phyloP scores from a whole-genome alignment of 2,113 vertebrate species.

The Catharus bicknelli region DNA sequence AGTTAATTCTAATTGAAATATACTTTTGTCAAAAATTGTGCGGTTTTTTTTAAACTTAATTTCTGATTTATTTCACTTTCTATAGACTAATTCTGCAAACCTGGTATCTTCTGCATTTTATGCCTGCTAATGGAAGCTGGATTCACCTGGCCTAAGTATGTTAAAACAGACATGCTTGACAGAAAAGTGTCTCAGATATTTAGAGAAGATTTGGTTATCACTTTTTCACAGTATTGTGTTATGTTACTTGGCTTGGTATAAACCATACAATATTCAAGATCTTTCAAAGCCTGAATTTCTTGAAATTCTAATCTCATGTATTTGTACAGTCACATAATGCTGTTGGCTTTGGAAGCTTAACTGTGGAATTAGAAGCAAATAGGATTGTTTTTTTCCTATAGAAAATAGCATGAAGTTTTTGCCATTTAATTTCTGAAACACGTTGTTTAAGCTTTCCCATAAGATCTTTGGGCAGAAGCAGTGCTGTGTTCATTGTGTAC shows the following conservation, averaged over 20 bases:
- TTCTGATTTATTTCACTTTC: conserved; percentile 64
- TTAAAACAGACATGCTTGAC: background rate
- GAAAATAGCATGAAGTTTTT: conserved; percentile 26
- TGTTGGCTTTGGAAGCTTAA: conserved; percentile 8
- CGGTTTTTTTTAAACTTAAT: conserved; percentile 62
- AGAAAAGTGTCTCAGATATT: conserved; percentile 5
- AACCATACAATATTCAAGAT: background rate
- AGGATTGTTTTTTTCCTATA: background rate
- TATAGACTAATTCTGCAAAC: conserved; percentile 46
- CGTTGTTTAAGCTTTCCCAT: background rate
- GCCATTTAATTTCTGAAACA: conserved; percentile 2
- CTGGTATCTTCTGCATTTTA: conserved; percentile 11
- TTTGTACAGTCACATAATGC: background rate
- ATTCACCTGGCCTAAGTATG: conserved; percentile 6
- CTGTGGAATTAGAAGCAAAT: conserved; percentile 31
- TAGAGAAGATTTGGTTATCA: background rate
- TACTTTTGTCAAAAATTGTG: conserved; percentile 64
- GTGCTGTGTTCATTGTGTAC: background rate
- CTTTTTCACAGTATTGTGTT: background rate
- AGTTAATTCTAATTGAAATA: conserved; percentile 64
- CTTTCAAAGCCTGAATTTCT: background rate
- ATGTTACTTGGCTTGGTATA: background rate
- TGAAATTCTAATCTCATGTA: background rate
- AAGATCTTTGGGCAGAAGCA: background rate
- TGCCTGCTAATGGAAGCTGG: conserved; percentile 23